Evolutionary conservation across 2,113 vertebrate species (phyloP).

Genomic region (Bujurquina vittata): DNA sequence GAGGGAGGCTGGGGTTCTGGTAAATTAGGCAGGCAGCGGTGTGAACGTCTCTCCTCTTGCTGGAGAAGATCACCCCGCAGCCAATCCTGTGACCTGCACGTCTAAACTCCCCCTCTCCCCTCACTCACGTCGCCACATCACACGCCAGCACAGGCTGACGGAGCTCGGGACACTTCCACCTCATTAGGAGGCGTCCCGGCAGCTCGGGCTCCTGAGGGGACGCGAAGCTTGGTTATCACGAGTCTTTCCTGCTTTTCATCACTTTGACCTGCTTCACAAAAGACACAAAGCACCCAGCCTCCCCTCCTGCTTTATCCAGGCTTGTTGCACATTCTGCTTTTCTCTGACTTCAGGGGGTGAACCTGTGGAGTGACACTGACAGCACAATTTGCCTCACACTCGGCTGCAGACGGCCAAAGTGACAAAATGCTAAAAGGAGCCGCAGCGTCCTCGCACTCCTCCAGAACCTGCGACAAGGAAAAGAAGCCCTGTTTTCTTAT

Average conservation of each 20-base stretch:
- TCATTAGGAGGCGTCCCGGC: slow-evolving; percentile 12
- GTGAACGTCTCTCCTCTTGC: slow-evolving; percentile 16
- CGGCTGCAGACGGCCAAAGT: background rate
- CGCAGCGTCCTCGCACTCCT: background rate
- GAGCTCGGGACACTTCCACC: slow-evolving; percentile 3
- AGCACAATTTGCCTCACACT: background rate
- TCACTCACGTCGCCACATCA: slow-evolving; percentile 3
- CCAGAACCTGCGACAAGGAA: slow-evolving; percentile 30
- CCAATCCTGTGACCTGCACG: slow-evolving; percentile 30
- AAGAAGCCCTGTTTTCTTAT: slow-evolving; percentile 31
- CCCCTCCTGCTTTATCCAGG: background rate
- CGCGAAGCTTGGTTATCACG: background rate
- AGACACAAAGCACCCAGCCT: background rate
- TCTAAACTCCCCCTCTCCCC: background rate
- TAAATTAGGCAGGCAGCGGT: slow-evolving; percentile 43
- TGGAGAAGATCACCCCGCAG: slow-evolving; percentile 26
- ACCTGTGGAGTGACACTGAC: slow-evolving; percentile 61
- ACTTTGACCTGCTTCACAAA: slow-evolving; percentile 11
- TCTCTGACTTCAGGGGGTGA: slow-evolving; percentile 35
- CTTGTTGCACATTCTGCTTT: slow-evolving; percentile 26
- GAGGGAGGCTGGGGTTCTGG: slow-evolving; percentile 12
- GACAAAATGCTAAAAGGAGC: background rate
- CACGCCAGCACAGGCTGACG: background rate
- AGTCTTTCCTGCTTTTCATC: background rate
- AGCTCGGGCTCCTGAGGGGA: background rate